Evolutionary conservation across 1,140 invertebrate genomes (phyloP), one percentile per base, ranked within the genome.

Genomic region (Hesperophylax magnus): DNA sequence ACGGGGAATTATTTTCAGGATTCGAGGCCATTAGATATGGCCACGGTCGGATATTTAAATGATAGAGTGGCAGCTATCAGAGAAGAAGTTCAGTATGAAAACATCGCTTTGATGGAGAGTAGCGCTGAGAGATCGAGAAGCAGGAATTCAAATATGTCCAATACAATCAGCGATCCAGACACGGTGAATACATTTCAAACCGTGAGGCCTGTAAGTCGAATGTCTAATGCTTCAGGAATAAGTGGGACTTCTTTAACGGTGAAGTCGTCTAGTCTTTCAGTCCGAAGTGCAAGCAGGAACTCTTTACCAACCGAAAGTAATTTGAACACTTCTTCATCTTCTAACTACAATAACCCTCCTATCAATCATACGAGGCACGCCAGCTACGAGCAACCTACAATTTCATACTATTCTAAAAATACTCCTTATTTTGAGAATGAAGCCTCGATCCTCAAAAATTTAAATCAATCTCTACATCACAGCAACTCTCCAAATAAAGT

Each of bases 361-460:
- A 18, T 63, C 3, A 80, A 39, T 69, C 83, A 84, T 56, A 84
- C 81, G 4, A 80, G 83, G 60, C 83, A 84, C 67, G 71, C 83
- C 2, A 84, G 83, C 61, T 82, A 77, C 72, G 83, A 84, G 60
- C 81, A 82, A 77, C 81, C 83, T 7, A 88, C 88, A 18, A 86
- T 90, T 80, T 89, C 89, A 4, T 91, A 89, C 85, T 91, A 91
- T 81, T 85, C 87, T 74, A 91, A 91, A 84, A 87, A 86, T 71
- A 79, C 81, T 14, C 63, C 77, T 15, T 76, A 56, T 79, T 87
- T 85, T 61, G 87, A 87, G 65, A 87, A 89, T 80, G 88, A 89
- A 56, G 67, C 61, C 9, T 82, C 81, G 1, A 77, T 84, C 80
- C 71, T 81, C 2, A 84, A 82, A 72, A 84, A 84, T 69, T 53